phyloP scores from a whole-genome alignment of 1,140 invertebrate species.

The Brachionus rotundiformis region DNA sequence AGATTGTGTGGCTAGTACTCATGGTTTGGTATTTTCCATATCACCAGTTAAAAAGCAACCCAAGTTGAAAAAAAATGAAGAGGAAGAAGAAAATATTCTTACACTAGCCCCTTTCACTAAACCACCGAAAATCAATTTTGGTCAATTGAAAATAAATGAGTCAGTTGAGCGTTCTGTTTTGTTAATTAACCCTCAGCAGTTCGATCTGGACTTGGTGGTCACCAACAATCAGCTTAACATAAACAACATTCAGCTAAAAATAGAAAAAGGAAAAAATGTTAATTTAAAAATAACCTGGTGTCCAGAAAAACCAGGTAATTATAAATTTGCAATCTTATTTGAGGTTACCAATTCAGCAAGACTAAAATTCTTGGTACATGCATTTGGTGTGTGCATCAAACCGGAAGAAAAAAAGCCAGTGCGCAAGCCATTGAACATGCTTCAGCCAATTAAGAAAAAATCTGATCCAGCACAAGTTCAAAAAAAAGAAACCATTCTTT shows the following conservation, averaged over 20 bases:
- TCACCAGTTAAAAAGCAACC: neutral
- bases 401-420: neutral
- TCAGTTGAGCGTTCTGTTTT: neutral
- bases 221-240: constrained; percentile 36
- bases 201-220: constrained; percentile 26
- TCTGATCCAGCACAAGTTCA: neutral
- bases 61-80: constrained; percentile 14
- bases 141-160: constrained; percentile 27
- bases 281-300: constrained; percentile 32
- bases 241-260: constrained; percentile 23
- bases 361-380: constrained; percentile 49
- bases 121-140: constrained; percentile 47
- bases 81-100: constrained; percentile 40
- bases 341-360: constrained; percentile 37
- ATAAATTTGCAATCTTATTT: constrained; percentile 37
- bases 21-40: constrained; percentile 30
- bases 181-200: constrained; percentile 32
- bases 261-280: constrained; percentile 19
- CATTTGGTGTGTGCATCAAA: constrained; percentile 33
- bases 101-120: constrained; percentile 48
- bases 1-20: constrained; percentile 14
- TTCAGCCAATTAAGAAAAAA: constrained; percentile 20
- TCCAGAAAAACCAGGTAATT: constrained; percentile 27
- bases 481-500: constrained; percentile 34
- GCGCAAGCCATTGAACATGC: constrained; percentile 35